Percentiles rank a stretch among this genome's conserved stretches.
phyloP scores from a whole-genome alignment of 2,113 vertebrate species.

The Edolisoma coerulescens region DNA sequence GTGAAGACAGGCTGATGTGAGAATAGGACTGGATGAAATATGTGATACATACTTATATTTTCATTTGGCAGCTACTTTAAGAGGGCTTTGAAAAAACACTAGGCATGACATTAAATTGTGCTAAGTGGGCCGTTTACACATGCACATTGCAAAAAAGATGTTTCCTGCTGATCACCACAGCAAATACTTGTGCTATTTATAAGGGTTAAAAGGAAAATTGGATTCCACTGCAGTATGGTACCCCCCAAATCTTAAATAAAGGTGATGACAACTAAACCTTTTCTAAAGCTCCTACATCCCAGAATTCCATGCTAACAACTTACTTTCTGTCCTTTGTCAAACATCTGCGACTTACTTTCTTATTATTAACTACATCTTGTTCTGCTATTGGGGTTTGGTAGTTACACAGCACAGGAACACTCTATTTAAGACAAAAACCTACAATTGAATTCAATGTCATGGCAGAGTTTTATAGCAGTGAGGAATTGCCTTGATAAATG shows the following conservation, averaged over 20 bases:
- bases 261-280: neutral
- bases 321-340: neutral
- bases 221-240: neutral
- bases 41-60: neutral
- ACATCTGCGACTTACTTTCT: conserved; percentile 38
- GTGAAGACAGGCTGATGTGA: neutral
- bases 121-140: neutral
- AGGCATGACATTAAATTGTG: neutral
- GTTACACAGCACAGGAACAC: conserved; percentile 23
- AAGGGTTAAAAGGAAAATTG: neutral
- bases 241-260: neutral
- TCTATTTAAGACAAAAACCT: conserved; percentile 66
- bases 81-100: neutral
- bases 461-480: conserved; percentile 62
- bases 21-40: neutral
- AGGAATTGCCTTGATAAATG: conserved; percentile 77
- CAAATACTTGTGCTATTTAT: neutral
- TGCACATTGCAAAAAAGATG: neutral
- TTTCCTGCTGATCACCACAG: neutral
- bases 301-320: neutral
- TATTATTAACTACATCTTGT: conserved; percentile 41
- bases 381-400: conserved; percentile 30
- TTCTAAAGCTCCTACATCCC: neutral
- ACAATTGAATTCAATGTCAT: conserved; percentile 71
- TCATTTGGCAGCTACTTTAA: neutral